phyloP scores from a whole-genome alignment of 2,888 invertebrate species.

The Carpatolechia fugitivella region DNA sequence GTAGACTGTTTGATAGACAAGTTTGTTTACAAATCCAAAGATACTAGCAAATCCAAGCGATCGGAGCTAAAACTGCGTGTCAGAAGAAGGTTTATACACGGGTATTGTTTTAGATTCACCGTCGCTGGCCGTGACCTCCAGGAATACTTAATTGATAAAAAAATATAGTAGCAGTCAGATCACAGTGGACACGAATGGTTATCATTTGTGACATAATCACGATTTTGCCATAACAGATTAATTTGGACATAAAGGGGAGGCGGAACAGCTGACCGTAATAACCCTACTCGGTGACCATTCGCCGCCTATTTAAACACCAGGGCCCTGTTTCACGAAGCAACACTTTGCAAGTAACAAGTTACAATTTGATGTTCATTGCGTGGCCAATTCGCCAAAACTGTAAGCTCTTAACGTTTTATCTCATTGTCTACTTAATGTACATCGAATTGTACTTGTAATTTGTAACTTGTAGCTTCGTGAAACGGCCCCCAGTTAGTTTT shows the following conservation, averaged over 20 bases:
- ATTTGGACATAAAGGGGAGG: slow-evolving; percentile 14
- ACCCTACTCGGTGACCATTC: not conserved
- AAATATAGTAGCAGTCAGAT: not conserved
- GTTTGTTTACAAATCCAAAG: not conserved
- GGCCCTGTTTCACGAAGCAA: too few relatives aligned
- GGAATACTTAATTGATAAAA: slow-evolving; percentile 3
- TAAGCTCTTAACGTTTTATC: too few relatives aligned
- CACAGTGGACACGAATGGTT: slow-evolving; percentile 4
- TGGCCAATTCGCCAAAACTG: too few relatives aligned
- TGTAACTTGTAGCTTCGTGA: too few relatives aligned
- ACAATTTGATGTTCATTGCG: too few relatives aligned
- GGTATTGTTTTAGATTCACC: not conserved
- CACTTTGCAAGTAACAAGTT: too few relatives aligned
- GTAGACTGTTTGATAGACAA: not conserved
- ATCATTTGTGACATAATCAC: slow-evolving; percentile 16
- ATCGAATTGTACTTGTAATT: too few relatives aligned
- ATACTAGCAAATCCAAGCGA: not conserved
- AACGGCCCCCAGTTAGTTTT: too few relatives aligned
- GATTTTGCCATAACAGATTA: slow-evolving; percentile 16
- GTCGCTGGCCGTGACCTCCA: slow-evolving; percentile 12
- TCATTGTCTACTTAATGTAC: too few relatives aligned
- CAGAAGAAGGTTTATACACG: not conserved
- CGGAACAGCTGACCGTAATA: not conserved
- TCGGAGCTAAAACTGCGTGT: not conserved
- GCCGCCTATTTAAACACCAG: not conserved